Conservation (phyloP, 2,888 invertebrate genomes). For the Aplocera efformata region DNA sequence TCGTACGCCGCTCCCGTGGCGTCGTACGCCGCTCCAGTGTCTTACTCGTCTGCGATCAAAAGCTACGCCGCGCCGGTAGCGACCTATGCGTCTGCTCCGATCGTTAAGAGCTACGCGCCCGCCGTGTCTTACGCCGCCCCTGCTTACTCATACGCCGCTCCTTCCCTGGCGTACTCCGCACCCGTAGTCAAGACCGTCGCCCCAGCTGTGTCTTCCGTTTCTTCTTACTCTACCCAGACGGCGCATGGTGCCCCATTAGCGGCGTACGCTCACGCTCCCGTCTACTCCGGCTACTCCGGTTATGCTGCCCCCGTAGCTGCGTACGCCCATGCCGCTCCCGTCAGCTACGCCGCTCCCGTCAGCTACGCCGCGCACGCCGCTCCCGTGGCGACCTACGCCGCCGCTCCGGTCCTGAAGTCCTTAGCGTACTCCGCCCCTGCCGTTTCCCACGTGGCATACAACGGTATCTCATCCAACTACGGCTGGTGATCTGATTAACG, state of each 20-base stretch:
- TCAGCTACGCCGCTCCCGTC: constrained; percentile 42
- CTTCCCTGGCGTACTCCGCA: constrained; percentile 44
- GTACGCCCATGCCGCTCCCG: constrained; percentile 40
- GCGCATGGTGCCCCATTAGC: constrained; percentile 36
- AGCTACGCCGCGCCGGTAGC: constrained; percentile 39
- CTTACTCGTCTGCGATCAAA: constrained; percentile 27
- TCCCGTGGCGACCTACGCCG: constrained; percentile 39
- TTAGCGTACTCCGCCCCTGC: constrained; percentile 78
- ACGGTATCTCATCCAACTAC: constrained; percentile 82
- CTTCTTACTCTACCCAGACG: constrained; percentile 35
- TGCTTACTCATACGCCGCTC: constrained; percentile 45
- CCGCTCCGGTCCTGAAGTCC: constrained; percentile 56
- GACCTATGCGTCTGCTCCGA: constrained; percentile 34
- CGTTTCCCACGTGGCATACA: constrained; percentile 83
- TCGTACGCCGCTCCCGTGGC: constrained; percentile 31
- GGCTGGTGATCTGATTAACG: constrained; percentile 78
- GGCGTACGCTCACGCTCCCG: constrained; percentile 39
- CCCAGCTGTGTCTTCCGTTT: constrained; percentile 29
- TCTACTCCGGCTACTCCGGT: constrained; percentile 44
- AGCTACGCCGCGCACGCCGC: constrained; percentile 40
- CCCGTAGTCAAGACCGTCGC: constrained; percentile 46
- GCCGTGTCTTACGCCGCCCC: constrained; percentile 35
- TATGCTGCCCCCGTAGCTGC: constrained; percentile 45
- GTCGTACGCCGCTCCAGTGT: constrained; percentile 24
- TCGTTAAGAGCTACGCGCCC: constrained; percentile 40